Evolutionary conservation across 1,140 invertebrate species (phyloP).

Genomic region (Zaprionus taronus): DNA sequence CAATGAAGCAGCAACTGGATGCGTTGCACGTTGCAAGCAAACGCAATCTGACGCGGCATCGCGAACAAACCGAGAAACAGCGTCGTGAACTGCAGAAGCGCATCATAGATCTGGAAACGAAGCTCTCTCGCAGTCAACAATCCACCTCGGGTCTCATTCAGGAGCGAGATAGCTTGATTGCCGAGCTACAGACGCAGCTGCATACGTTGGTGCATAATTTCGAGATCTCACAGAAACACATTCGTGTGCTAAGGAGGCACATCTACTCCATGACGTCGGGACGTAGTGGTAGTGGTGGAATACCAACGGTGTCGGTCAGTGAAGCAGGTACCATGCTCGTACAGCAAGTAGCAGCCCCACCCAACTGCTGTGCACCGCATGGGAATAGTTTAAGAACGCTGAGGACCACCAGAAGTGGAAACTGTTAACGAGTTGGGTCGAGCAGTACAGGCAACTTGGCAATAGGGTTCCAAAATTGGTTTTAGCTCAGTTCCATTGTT

Average conservation of each 20-base stretch:
- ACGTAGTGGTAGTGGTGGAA: conserved; percentile 24
- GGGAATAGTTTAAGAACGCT: background rate
- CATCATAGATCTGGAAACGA: conserved; percentile 74
- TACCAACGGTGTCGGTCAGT: conserved; percentile 10
- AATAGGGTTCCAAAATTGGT: conserved; percentile 25
- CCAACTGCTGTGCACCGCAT: conserved; percentile 4
- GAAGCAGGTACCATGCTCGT: conserved; percentile 27
- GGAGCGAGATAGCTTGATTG: conserved; percentile 75
- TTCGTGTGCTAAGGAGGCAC: conserved; percentile 71
- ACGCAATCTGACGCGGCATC: conserved; percentile 64
- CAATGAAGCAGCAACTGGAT: conserved; percentile 63
- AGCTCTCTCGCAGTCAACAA: conserved; percentile 74
- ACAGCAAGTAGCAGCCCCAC: conserved; percentile 7
- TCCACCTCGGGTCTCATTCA: conserved; percentile 74
- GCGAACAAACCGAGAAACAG: conserved; percentile 77
- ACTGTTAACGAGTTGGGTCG: background rate
- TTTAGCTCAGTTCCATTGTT: background rate
- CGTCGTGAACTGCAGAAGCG: conserved; percentile 75
- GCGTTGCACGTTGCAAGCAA: conserved; percentile 63
- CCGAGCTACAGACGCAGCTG: conserved; percentile 75
- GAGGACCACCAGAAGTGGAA: background rate
- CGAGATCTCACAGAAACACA: conserved; percentile 81
- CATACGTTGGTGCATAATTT: conserved; percentile 81
- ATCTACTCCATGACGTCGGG: conserved; percentile 75
- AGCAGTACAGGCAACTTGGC: conserved; percentile 52